phyloP scores from a whole-genome alignment of 2,888 invertebrate species.

The Drosophila robusta region DNA sequence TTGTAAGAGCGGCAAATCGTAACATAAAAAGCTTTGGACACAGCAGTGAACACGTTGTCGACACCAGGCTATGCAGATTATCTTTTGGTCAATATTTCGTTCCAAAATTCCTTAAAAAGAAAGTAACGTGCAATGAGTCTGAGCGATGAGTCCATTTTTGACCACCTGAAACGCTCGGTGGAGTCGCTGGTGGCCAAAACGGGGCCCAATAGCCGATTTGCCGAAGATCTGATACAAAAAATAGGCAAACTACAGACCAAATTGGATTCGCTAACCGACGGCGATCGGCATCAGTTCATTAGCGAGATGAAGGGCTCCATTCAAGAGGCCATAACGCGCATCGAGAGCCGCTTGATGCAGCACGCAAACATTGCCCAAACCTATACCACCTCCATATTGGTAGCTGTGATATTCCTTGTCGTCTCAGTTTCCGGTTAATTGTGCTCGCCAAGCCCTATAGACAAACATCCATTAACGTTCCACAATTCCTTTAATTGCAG shows the following conservation, averaged over 20 bases:
- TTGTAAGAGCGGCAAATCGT: conserved; percentile 23
- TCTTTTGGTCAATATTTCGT: neutral
- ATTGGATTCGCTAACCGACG: conserved; percentile 69
- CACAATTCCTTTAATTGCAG: conserved; percentile 86
- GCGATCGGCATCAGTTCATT: conserved; percentile 74
- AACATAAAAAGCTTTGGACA: conserved; percentile 27
- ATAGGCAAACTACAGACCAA: conserved; percentile 71
- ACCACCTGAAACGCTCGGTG: conserved; percentile 74
- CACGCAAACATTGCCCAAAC: conserved; percentile 71
- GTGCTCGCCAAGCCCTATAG: neutral
- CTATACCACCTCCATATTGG: conserved; percentile 75
- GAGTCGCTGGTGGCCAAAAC: conserved; percentile 72
- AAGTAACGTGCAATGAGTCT: conserved; percentile 44
- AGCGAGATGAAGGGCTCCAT: conserved; percentile 78
- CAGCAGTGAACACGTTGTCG: conserved; percentile 24
- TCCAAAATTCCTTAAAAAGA: conserved; percentile 1
- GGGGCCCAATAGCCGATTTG: conserved; percentile 71
- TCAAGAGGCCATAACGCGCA: conserved; percentile 67
- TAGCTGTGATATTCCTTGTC: conserved; percentile 71
- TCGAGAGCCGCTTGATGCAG: conserved; percentile 71
- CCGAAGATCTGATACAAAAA: conserved; percentile 66
- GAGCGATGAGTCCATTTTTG: conserved; percentile 63
- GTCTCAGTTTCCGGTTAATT: conserved; percentile 78
- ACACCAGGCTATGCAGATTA: conserved; percentile 31
- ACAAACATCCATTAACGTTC: conserved; percentile 11